phyloP scores from a whole-genome alignment of 1,140 invertebrate species.

The Orchesella cincta region DNA sequence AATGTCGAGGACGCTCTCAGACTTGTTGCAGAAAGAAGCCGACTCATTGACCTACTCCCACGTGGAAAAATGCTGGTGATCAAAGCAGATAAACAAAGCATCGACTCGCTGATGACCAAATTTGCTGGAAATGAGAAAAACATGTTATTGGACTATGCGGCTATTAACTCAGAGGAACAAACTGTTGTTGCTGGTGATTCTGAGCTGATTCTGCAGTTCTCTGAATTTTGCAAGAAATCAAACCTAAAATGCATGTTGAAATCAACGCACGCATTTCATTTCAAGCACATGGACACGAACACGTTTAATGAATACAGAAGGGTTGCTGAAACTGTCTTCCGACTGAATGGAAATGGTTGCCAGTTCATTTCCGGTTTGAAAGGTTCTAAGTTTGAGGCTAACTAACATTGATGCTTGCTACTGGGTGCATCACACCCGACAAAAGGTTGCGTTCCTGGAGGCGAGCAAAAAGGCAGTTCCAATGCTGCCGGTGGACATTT shows the following conservation, averaged over 20 bases:
- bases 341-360: not conserved
- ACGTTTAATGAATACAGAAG: not conserved
- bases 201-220: not conserved
- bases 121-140: not conserved
- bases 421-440: not conserved
- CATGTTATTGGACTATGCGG: not conserved
- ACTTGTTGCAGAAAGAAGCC: not conserved
- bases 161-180: not conserved
- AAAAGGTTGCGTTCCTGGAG: not conserved
- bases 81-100: not conserved
- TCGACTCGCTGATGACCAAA: not conserved
- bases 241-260: not conserved
- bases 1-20: constrained; percentile 31
- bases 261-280: constrained; percentile 7
- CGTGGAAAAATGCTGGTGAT: constrained; percentile 15
- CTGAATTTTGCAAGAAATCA: not conserved
- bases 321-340: not conserved
- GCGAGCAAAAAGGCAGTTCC: not conserved
- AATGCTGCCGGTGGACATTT: too few species aligned
- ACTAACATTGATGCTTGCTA: not conserved
- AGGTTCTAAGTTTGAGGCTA: not conserved
- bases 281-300: constrained; percentile 5
- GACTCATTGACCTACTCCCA: constrained; percentile 19
- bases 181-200: constrained; percentile 14
- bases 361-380: not conserved